Base-by-base conservation (phyloP, 2,888 invertebrate genomes). In the Parnassius apollo region DNA sequence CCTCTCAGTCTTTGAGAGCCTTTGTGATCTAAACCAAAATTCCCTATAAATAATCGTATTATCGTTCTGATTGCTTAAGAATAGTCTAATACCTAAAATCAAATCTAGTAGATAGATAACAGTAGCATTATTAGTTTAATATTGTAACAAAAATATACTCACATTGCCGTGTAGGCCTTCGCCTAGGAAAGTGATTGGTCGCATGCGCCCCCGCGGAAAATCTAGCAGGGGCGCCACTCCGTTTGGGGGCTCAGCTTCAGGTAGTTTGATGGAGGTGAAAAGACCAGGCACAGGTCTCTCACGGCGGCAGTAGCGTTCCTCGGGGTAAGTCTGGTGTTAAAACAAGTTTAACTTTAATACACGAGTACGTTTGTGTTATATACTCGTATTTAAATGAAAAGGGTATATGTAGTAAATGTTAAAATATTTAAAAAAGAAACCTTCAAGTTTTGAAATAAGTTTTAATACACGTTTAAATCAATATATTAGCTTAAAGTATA, bases 121-220 rank as follows among this genome's bases (percentile, higher is more conserved):
- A 50, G 54, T 18, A 67, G 67, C 18, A 64, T 9, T 46, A 25
- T 49, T 44, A 45, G 25, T 56, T 44, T 46, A 42, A n/a, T 18
- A 50, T 49, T 18, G 3, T 11, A 10, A 44, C 44, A 51, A 57
- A 42, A 48, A 58, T 56, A 62, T 81, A 91, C 94, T 94, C 81
- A 97, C 97, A 93, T 95, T 95, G 79, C 97, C 97, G 83, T 96
- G 97, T 71, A 96, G 95, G 70, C 97, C 97, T 86, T 97, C 97
- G 67, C 97, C 97, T 58, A 97, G 93, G 82, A 96, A 96, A 83
- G 97, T 96, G 67, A 97, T 91, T 73, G 96, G 95, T 80, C 96
- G 93, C 76, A 98, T 93, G 84, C 96, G 94, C 88, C 96, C 96
- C 81, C 96, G 93, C 72, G 97, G 96, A 83, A 97, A 95, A 81